phyloP scores from a whole-genome alignment of 2,888 invertebrate genomes.

The Ypsolopha scabrella region DNA sequence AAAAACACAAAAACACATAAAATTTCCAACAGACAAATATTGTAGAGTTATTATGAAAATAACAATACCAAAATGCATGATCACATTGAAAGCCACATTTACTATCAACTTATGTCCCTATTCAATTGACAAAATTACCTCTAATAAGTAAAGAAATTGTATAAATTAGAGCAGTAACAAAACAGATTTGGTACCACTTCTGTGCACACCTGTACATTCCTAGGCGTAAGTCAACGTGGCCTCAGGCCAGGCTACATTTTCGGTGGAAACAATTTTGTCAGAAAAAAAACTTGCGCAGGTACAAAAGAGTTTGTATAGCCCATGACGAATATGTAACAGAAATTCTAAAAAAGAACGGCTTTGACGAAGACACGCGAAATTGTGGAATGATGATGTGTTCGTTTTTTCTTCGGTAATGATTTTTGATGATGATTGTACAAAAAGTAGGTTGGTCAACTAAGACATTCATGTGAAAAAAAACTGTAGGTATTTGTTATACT shows the following conservation, averaged over 20 bases:
- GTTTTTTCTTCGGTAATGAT: not conserved
- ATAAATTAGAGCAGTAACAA: no score
- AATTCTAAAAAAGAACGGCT: not conserved
- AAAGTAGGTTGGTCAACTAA: no score
- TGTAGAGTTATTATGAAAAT: no score
- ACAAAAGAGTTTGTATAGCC: slow-evolving; percentile 7
- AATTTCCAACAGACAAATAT: no score
- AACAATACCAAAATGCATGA: no score
- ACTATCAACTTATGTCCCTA: no score
- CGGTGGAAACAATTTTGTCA: slow-evolving; percentile 9
- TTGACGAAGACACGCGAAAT: not conserved
- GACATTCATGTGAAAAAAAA: no score
- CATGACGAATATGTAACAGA: slow-evolving; percentile 10
- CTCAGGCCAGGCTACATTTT: slow-evolving; percentile 9
- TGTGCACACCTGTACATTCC: slow-evolving; percentile 11
- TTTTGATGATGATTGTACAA: not conserved
- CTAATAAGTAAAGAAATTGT: no score
- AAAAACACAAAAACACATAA: no score
- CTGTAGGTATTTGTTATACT: no score
- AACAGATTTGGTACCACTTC: not conserved
- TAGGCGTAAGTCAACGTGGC: slow-evolving; percentile 7
- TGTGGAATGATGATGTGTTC: not conserved
- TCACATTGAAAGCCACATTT: no score
- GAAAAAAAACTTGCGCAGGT: slow-evolving; percentile 12
- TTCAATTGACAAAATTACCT: no score